Percentiles rank a stretch among this genome's conserved stretches.
phyloP scores from a whole-genome alignment of 2,888 invertebrate genomes.

The Mythimna ferrago region DNA sequence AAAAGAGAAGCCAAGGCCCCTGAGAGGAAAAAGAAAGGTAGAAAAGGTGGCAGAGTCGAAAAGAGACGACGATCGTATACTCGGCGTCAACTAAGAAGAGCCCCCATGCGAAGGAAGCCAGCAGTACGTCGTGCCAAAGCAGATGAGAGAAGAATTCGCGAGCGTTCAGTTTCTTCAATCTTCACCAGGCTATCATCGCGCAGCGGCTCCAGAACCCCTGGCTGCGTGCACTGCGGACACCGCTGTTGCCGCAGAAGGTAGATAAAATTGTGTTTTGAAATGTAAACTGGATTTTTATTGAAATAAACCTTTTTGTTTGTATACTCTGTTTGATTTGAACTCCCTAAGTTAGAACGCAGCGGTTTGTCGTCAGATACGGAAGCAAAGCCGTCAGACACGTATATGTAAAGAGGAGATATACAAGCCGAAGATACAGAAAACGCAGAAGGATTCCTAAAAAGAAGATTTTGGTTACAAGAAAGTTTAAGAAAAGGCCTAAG shows the following conservation, averaged over 20 bases:
- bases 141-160: constrained; percentile 59
- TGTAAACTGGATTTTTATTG: constrained; percentile 56
- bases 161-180: constrained; percentile 70
- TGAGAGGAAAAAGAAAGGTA: constrained; percentile 61
- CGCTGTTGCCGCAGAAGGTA: constrained; percentile 82
- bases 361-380: constrained; percentile 67
- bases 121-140: constrained; percentile 27
- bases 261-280: constrained; percentile 62
- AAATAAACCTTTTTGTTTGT: constrained; percentile 55
- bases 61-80: constrained; percentile 66
- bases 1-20: constrained; percentile 58
- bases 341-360: constrained; percentile 51
- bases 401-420: constrained; percentile 29
- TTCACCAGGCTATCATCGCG: constrained; percentile 70
- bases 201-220: constrained; percentile 52
- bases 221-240: constrained; percentile 77
- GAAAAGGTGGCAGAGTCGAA: constrained; percentile 65
- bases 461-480: constrained; percentile 22
- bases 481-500: constrained; percentile 23
- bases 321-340: constrained; percentile 60
- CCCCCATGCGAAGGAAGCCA: constrained; percentile 60
- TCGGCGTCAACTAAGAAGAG: constrained; percentile 60
- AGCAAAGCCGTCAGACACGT: neutral
- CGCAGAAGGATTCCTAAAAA: constrained; percentile 16
- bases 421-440: constrained; percentile 5